Evolutionary conservation across 2,797 vertebrate species (phyloP).

Genomic region (Melanotaenia pygmaea): DNA sequence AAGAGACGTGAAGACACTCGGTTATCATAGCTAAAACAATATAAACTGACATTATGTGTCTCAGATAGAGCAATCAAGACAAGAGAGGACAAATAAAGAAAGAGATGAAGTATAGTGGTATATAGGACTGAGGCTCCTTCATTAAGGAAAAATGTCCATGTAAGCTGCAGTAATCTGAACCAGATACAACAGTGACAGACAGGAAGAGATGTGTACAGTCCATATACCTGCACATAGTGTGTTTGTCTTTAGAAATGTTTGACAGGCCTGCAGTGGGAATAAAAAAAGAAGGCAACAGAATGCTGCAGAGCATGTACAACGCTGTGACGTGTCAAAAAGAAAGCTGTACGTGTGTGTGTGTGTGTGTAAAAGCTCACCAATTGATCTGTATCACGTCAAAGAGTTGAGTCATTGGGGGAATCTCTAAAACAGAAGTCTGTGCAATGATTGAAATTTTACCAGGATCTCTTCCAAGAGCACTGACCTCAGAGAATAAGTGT

Average conservation of each 20-base stretch:
- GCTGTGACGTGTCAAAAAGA: slow-evolving; percentile 37
- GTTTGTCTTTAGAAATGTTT: slow-evolving; percentile 50
- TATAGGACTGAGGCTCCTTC: slow-evolving; percentile 38
- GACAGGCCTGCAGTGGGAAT: slow-evolving; percentile 58
- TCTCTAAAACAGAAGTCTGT: slow-evolving; percentile 60
- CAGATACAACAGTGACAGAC: slow-evolving; percentile 70
- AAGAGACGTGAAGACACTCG: slow-evolving; percentile 16
- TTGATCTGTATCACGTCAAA: slow-evolving; percentile 60
- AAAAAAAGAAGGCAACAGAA: slow-evolving; percentile 51
- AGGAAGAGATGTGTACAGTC: slow-evolving; percentile 39
- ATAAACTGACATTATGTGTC: slow-evolving; percentile 29
- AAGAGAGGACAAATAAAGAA: slow-evolving; percentile 34
- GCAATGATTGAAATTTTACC: slow-evolving; percentile 60
- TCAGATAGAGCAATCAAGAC: slow-evolving; percentile 39
- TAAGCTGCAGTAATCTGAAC: slow-evolving; percentile 71
- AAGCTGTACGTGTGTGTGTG: slow-evolving; percentile 29
- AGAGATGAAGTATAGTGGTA: slow-evolving; percentile 18
- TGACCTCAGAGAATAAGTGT: slow-evolving; percentile 59
- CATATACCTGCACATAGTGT: slow-evolving; percentile 45
- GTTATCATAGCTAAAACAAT: slow-evolving; percentile 32
- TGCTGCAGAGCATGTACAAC: slow-evolving; percentile 51
- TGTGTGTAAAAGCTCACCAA: slow-evolving; percentile 32
- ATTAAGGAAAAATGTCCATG: slow-evolving; percentile 71
- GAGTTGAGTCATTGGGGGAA: slow-evolving; percentile 72
- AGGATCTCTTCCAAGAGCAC: slow-evolving; percentile 66